Conservation (phyloP, 2,888 invertebrate species). For the Patella ulyssiponensis region DNA sequence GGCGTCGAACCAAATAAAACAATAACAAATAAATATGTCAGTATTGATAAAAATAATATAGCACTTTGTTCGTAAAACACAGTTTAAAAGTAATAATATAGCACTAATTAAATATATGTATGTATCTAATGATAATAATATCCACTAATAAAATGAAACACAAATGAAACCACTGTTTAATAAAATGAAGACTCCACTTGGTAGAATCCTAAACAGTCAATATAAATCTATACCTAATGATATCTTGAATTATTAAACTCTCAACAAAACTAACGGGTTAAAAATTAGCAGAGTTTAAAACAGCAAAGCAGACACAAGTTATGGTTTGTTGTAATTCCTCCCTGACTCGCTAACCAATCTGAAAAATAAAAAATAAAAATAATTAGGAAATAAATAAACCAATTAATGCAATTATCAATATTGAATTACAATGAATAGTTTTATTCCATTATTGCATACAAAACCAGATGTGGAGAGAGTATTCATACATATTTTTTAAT, state of each 20-base stretch:
- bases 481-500: no score
- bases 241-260: no score
- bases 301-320: not conserved
- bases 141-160: not conserved
- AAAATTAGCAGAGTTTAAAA: no score
- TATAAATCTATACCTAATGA: no score
- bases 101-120: not conserved
- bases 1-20: not conserved
- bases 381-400: not conserved
- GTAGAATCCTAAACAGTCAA: constrained; percentile 1
- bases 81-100: not conserved
- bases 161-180: no score
- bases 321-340: constrained; percentile 11
- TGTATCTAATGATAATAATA: not conserved
- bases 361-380: not conserved
- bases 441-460: no score
- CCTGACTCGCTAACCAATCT: not conserved
- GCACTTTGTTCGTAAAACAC: not conserved
- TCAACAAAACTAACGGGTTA: no score
- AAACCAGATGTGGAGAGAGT: no score
- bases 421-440: no score
- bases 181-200: not conserved
- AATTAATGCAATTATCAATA: no score
- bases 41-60: not conserved
- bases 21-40: not conserved